Base-by-base conservation (phyloP, 2,113 vertebrate genomes). In the Oxyura jamaicensis region DNA sequence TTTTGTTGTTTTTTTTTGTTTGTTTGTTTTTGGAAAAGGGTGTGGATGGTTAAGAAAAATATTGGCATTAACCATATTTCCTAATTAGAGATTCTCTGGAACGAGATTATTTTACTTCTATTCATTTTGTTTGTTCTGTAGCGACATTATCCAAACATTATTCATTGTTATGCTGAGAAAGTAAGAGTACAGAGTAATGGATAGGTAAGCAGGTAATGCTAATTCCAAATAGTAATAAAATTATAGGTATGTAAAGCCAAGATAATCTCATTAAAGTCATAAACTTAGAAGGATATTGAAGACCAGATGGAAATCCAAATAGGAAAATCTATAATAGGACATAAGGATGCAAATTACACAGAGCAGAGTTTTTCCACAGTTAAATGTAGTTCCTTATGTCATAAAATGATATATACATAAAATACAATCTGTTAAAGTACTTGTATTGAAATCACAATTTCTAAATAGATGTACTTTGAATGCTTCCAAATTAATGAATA, bases 381-480 rank as follows among this genome's bases (percentile, higher is more conserved):
- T 95, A 92, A 95, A 95, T 97, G 94, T 96, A 95, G 95, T 96
- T 96, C 95, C 93, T 97, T 92, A 65, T 97, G 79, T 97, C 96
- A 92, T 98, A 95, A 97, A 98, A 98, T 95, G 88, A 96, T 88
- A 96, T 90, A 97, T 79, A 95, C 94, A 98, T 98, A 97, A 98
- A 97, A 97, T 97, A 96, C 97, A 98, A 98, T 98, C 98, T 98
- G 98, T 97, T 98, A 73, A 96, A 88, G 78, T 97, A 91, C 96
- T 97, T 97, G 76, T 97, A 83, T 95, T 95, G 89, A 93, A 97
- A 97, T 94, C 83, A 91, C 87, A 96, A 94, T 97, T 96, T 96
- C 92, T 92, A 97, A 98, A 79, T 92, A 96, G 84, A 94, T 80
- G 76, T 44, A 92, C 74, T 96, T 83, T 25, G 25, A 66, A 69